Conservation (phyloP, 2,113 vertebrate genomes). For the Polypterus bichir region DNA sequence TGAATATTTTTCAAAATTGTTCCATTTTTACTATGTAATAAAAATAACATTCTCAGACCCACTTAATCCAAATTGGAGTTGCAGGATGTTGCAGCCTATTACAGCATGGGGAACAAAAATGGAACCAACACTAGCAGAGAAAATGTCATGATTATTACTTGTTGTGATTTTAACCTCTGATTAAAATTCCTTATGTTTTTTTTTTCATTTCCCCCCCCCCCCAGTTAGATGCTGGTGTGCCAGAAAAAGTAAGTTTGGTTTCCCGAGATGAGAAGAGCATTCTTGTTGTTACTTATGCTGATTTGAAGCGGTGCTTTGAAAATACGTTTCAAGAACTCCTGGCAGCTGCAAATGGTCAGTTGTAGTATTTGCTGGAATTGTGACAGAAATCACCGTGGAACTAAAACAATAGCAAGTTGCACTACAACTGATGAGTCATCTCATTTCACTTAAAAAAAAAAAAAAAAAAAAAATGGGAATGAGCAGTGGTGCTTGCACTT, state of each 20-base stretch:
- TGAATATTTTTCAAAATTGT: too few relatives aligned
- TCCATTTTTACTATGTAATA: too few relatives aligned
- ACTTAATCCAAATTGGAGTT: too few relatives aligned
- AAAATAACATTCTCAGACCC: too few relatives aligned
- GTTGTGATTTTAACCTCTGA: background rate
- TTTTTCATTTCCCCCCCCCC: too few relatives aligned
- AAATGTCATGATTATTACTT: too few relatives aligned
- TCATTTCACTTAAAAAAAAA: slow-evolving; percentile 47
- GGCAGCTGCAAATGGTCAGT: slow-evolving; percentile 79
- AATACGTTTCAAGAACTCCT: slow-evolving; percentile 98
- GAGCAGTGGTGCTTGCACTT: slow-evolving; percentile 66
- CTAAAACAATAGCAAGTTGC: slow-evolving; percentile 74
- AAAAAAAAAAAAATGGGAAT: slow-evolving; percentile 31
- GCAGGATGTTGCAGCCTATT: too few relatives aligned
- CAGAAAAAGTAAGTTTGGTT: slow-evolving; percentile 97
- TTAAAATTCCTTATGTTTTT: slow-evolving; percentile 24
- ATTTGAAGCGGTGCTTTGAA: slow-evolving; percentile 98
- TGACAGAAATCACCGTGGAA: slow-evolving; percentile 51
- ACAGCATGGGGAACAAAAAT: too few relatives aligned
- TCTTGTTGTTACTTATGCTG: slow-evolving; percentile 95
- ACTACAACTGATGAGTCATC: slow-evolving; percentile 75
- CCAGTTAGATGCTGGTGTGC: slow-evolving; percentile 92
- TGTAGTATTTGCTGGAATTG: slow-evolving; percentile 77
- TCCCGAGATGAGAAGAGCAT: slow-evolving; percentile 97
- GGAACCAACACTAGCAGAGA: too few relatives aligned